These are phyloP conservation scores for Misgurnus mizolepis DNA, from an alignment of 2,113 vertebrate species.

Conservation along the genomic window DNA sequence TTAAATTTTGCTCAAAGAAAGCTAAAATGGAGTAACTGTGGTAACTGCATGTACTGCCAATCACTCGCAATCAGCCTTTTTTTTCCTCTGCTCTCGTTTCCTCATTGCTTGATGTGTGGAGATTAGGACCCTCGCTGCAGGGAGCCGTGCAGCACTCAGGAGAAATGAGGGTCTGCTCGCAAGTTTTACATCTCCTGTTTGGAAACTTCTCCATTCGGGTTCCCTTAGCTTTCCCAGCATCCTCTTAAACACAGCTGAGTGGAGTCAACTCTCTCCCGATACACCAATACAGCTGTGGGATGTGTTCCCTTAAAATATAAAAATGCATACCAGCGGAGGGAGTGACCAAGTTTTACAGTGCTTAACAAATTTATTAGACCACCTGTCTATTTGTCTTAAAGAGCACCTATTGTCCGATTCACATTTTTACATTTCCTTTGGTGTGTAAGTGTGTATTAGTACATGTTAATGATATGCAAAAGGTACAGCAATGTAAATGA, in stretches of 20 bases:
- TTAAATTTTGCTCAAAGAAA: conserved; percentile 72
- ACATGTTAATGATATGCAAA: no score
- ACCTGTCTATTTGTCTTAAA: no score
- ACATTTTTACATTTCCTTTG: no score
- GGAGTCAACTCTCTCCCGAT: conserved; percentile 48
- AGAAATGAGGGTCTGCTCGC: conserved; percentile 70
- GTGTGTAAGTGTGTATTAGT: no score
- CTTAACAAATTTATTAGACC: no score
- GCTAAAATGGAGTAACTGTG: conserved; percentile 77
- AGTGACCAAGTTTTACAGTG: no score
- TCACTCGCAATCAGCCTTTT: conserved; percentile 79
- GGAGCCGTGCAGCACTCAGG: conserved; percentile 75
- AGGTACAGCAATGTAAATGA: no score
- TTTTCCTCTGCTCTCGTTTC: conserved; percentile 51
- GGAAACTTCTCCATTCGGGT: conserved; percentile 72
- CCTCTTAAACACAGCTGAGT: conserved; percentile 58
- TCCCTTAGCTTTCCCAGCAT: conserved; percentile 60
- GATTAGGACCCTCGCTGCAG: conserved; percentile 76
- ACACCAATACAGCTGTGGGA: conserved; percentile 39
- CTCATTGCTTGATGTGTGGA: conserved; percentile 76
- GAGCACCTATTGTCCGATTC: no score
- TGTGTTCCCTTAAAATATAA: background rate
- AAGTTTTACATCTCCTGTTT: conserved; percentile 75
- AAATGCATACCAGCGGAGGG: background rate
- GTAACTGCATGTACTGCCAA: conserved; percentile 78